phyloP scores from a whole-genome alignment of 2,888 invertebrate species.

The Acrobasis suavella region DNA sequence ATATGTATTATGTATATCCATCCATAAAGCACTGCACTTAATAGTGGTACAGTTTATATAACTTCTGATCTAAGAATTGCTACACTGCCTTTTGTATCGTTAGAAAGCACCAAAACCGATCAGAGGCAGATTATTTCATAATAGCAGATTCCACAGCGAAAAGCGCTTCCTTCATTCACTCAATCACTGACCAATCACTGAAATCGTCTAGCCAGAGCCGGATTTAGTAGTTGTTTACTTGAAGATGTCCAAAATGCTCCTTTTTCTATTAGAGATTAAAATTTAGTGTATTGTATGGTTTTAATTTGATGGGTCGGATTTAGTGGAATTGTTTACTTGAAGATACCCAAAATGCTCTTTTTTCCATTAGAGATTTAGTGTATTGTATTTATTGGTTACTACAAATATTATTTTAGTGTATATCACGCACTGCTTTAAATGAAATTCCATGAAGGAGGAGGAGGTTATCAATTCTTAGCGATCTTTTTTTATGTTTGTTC shows the following conservation, averaged over 20 bases:
- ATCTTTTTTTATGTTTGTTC: too few species aligned
- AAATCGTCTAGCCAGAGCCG: constrained; percentile 17
- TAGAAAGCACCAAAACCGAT: constrained; percentile 16
- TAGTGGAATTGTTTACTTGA: too few species aligned
- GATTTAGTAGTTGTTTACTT: neutral
- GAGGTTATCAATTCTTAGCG: too few species aligned
- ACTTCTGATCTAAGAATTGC: constrained; percentile 17
- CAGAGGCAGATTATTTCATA: constrained; percentile 15
- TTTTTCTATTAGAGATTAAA: neutral
- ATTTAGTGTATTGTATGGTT: too few species aligned
- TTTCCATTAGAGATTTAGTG: too few species aligned
- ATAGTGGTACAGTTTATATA: constrained; percentile 14
- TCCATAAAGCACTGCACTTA: neutral
- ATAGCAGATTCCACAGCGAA: constrained; percentile 13
- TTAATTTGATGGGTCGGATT: too few species aligned
- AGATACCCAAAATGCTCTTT: too few species aligned
- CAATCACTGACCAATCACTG: constrained; percentile 26
- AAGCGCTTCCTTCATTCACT: constrained; percentile 30
- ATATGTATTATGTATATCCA: neutral
- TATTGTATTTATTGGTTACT: too few species aligned
- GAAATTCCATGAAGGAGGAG: too few species aligned
- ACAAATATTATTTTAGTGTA: too few species aligned
- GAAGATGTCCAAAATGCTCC: neutral
- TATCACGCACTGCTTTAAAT: too few species aligned
- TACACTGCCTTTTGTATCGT: constrained; percentile 6